Base-by-base conservation (phyloP, 2,113 vertebrate species). In the Taurulus bubalis region DNA sequence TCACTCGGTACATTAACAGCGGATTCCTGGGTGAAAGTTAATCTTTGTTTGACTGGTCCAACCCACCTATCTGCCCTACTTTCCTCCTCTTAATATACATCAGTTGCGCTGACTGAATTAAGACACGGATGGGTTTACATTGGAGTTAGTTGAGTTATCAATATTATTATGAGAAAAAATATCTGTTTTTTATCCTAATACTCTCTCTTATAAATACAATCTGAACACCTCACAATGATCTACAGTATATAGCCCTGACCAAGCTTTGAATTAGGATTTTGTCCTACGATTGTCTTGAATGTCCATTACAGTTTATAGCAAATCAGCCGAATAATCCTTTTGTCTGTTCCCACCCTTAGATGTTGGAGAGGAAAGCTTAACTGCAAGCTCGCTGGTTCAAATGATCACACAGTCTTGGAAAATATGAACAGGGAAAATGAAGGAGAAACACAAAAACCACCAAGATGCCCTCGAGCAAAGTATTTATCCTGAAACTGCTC, bases 381-480 rank as follows among this genome's bases (percentile, higher is more conserved):
- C 77, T 77, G 45, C 62, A 79, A 87, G 73, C 64, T 86, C 58
- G 71, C 74, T 79, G 85, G 74, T 86, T 89, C 79, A 85, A 84
- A 89, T 83, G 71, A 85, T 84, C 84, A 79, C 51, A 58, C 75
- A 87, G 75, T 73, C 84, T 87, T 78, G 89, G 88, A 92, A 93
- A 92, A 90, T 88, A 84, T 91, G 87, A 92, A 88, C n/a, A 72
- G 56, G 71, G 62, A 87, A 90, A 90, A 85, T 76, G 34, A 83
- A 67, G 74, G 66, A 89, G 77, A 85, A 89, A 82, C 77, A 74
- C 85, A 14, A 89, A 90, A 91, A 88, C 75, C 80, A 83, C 85
- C 83, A 89, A 88, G 80, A 83, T 83, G 78, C 90, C 90, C 82
- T 82, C 30, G 55, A 82, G 83, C 83, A 88, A 92, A 84, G 83